Base-by-base conservation (phyloP, 2,797 vertebrate species). In the Mallotus villosus region DNA sequence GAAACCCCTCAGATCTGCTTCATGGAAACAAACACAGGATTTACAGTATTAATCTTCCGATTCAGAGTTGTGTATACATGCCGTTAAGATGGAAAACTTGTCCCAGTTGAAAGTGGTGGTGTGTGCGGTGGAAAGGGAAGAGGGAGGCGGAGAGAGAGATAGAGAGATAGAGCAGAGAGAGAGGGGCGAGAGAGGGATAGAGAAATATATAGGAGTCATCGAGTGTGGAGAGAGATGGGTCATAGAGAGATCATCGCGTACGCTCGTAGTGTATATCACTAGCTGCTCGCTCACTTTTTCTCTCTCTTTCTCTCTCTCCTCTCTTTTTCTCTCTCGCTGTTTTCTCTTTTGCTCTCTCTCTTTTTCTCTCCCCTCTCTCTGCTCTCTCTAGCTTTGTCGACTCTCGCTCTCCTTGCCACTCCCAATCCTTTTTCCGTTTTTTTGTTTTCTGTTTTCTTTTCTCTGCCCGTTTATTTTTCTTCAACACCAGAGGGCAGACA, bases 391-490 rank as follows among this genome's bases (percentile, higher is more conserved):
- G n/a, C n/a, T n/a, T n/a, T n/a, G n/a, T n/a, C n/a, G n/a, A n/a
- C n/a, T n/a, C n/a, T n/a, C n/a, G n/a, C n/a, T n/a, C n/a, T n/a
- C 0, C 25, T 9, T 7, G 51, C 67, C 72, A 72, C 63, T 60
- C 19, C 55, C 70, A 81, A 67, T 6, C 73, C 27, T 41, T 64
- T 53, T 74, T 61, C 70, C 84, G 71, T 71, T 81, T 79, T 27
- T 66, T 68, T 62, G 68, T 74, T 61, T 57, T 68, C 37, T 74
- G 82, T 84, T 77, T 81, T 82, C 70, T 22, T 82, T 85, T 86
- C 77, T 79, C 77, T 79, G 78, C 58, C n/a, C 12, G 79, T 84
- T 90, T 89, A 82, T 87, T 87, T 85, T 75, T 82, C 73, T 87
- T 82, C 68, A 74, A 77, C 79, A 77, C 79, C 73, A 85, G 76